A percentile compares a stretch with the other conserved stretches of the same genome.
Evolutionary conservation across 2,888 invertebrate species (phyloP).

Genomic region (Pseudolycoriella hygida): DNA sequence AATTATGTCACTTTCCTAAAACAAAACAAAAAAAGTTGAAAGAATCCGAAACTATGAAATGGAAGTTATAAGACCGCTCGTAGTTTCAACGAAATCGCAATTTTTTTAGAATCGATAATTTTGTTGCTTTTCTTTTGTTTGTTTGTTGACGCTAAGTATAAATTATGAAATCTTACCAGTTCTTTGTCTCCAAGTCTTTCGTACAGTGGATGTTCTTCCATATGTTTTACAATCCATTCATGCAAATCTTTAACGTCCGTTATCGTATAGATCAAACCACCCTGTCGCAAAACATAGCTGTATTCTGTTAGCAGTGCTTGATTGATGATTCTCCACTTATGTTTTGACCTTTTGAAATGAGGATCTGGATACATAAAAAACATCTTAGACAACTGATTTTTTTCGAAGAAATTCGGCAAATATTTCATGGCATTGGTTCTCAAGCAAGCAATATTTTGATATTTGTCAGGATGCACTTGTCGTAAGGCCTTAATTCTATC

Average conservation of each 20-base stretch:
- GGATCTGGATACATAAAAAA: conserved; percentile 99
- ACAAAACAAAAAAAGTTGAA: conserved; percentile 14
- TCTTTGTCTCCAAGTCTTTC: conserved; percentile 52
- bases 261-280: conserved; percentile 83
- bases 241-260: conserved; percentile 96
- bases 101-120: not conserved
- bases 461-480: conserved; percentile 51
- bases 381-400: conserved; percentile 91
- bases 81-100: too few species aligned
- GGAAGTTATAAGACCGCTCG: too few species aligned
- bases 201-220: conserved; percentile 81
- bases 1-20: conserved; percentile 62
- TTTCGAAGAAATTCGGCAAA: conserved; percentile 89
- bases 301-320: conserved; percentile 87
- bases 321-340: conserved; percentile 98
- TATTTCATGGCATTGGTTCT: conserved; percentile 99
- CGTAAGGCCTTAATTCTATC: conserved; percentile 83
- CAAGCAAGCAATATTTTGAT: conserved; percentile 86
- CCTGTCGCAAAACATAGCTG: conserved; percentile 76
- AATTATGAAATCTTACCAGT: conserved; percentile 57
- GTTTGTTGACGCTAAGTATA: not conserved
- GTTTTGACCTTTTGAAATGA: conserved; percentile 96
- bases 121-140: not conserved
- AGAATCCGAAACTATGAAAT: too few species aligned
- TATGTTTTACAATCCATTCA: conserved; percentile 92